phyloP scores from a whole-genome alignment of 2,113 vertebrate species.

The Passerina amoena region DNA sequence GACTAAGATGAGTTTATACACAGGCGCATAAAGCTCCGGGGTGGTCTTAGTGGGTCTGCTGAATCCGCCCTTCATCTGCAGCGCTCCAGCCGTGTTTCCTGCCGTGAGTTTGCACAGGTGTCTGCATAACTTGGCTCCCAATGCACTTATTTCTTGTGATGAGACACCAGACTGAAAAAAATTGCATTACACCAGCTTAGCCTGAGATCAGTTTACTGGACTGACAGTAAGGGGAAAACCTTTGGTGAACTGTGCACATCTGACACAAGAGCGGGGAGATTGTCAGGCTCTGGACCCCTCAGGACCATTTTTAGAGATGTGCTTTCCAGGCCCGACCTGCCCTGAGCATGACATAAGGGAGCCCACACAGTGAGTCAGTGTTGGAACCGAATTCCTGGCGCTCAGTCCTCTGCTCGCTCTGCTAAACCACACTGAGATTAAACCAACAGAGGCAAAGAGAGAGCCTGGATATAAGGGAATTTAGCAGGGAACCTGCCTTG shows the following conservation, averaged over 20 bases:
- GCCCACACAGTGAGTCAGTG: slow-evolving; percentile 53
- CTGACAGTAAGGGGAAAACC: neutral
- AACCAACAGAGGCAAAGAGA: slow-evolving; percentile 45
- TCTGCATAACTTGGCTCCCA: neutral
- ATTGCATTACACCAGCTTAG: neutral
- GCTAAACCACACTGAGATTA: slow-evolving; percentile 57
- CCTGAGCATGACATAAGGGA: slow-evolving; percentile 16
- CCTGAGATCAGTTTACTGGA: neutral
- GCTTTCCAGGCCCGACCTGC: slow-evolving; percentile 42
- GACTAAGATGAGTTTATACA: neutral
- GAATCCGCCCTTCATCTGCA: neutral
- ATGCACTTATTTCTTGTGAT: neutral
- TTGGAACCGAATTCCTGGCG: neutral
- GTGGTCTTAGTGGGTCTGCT: slow-evolving; percentile 13
- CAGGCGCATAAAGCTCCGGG: neutral
- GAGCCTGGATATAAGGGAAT: slow-evolving; percentile 43
- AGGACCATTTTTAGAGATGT: neutral
- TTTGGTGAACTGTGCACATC: neutral
- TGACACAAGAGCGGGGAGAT: neutral
- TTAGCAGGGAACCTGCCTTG: slow-evolving; percentile 60
- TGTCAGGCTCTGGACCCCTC: neutral
- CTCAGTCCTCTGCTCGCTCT: neutral
- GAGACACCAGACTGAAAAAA: neutral
- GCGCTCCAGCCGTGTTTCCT: neutral
- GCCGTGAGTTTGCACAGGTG: slow-evolving; percentile 54